These are phyloP conservation scores for Calameuta pallipes DNA, from an alignment of 2,888 invertebrate genomes.

Conservation along the genomic window DNA sequence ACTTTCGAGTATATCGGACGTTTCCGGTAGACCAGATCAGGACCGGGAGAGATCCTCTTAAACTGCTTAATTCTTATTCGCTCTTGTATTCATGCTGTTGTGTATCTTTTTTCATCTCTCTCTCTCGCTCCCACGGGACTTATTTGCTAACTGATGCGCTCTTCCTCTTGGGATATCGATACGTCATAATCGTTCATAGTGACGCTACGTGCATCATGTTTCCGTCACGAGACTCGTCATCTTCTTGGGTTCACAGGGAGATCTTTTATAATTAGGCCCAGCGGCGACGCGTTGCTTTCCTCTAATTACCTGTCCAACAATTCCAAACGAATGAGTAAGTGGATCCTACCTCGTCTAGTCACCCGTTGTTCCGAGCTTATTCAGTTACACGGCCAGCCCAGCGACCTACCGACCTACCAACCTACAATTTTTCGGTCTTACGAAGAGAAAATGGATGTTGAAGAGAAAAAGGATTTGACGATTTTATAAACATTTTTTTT, in stretches of 20 bases:
- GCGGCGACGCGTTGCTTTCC: slow-evolving; percentile 59
- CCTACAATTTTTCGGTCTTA: not conserved
- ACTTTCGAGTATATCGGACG: not conserved
- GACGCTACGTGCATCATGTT: slow-evolving; percentile 25
- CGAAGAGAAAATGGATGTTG: not conserved
- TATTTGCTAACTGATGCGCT: not conserved
- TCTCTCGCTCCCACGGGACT: not conserved
- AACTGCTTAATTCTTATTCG: not conserved
- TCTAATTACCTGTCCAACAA: slow-evolving; percentile 65
- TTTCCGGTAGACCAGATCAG: not conserved
- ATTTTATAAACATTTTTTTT: not conserved
- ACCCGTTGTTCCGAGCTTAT: slow-evolving; percentile 50
- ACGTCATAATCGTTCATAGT: slow-evolving; percentile 43
- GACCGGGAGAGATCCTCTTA: not conserved
- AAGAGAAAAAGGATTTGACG: not conserved
- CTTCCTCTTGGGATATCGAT: slow-evolving; percentile 27
- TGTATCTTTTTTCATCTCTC: not conserved
- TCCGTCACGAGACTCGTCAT: slow-evolving; percentile 21
- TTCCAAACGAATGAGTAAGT: slow-evolving; percentile 58
- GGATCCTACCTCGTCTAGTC: slow-evolving; percentile 38
- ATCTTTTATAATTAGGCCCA: slow-evolving; percentile 63
- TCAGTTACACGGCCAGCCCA: slow-evolving; percentile 41
- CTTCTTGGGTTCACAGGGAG: not conserved
- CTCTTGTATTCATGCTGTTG: not conserved
- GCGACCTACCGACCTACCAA: not conserved